Conservation (phyloP, 2,797 vertebrate genomes). For the Cottoperca gobio region DNA sequence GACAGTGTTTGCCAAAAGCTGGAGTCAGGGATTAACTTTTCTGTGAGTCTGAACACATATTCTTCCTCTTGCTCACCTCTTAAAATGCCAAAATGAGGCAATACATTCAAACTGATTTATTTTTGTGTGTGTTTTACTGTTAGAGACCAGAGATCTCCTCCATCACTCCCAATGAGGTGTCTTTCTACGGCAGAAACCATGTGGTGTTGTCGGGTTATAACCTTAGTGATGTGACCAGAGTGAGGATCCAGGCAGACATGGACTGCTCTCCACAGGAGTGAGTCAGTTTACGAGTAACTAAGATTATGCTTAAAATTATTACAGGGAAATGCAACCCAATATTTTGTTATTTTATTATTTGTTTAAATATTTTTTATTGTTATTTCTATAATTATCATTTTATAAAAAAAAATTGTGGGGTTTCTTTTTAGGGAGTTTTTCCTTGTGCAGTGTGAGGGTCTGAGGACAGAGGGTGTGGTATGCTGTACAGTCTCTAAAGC, state of each 20-base stretch:
- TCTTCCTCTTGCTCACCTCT: neutral
- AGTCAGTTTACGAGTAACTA: constrained; percentile 66
- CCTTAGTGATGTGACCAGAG: constrained; percentile 82
- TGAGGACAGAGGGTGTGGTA: too few species aligned
- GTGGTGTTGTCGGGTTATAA: constrained; percentile 86
- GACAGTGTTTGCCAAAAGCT: constrained; percentile 51
- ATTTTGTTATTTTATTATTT: too few species aligned
- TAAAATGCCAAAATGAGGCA: neutral
- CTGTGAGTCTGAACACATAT: constrained; percentile 61
- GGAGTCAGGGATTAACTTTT: constrained; percentile 1
- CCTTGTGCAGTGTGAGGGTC: too few species aligned
- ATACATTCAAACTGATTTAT: neutral
- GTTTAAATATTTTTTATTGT: too few species aligned
- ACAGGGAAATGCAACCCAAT: too few species aligned
- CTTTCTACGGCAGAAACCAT: constrained; percentile 87
- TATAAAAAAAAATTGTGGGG: too few species aligned
- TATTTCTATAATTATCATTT: too few species aligned
- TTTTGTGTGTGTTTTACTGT: constrained; percentile 32
- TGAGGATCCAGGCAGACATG: constrained; percentile 84
- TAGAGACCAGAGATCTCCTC: constrained; percentile 84
- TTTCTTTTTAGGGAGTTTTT: too few species aligned
- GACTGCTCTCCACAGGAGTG: constrained; percentile 87
- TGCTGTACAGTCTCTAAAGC: too few species aligned
- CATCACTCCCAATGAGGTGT: constrained; percentile 85
- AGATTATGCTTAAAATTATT: neutral